Evolutionary conservation across 2,888 invertebrate species (phyloP), one percentile per base, ranked within the genome.

Genomic region (Drosophila paramelanica): DNA sequence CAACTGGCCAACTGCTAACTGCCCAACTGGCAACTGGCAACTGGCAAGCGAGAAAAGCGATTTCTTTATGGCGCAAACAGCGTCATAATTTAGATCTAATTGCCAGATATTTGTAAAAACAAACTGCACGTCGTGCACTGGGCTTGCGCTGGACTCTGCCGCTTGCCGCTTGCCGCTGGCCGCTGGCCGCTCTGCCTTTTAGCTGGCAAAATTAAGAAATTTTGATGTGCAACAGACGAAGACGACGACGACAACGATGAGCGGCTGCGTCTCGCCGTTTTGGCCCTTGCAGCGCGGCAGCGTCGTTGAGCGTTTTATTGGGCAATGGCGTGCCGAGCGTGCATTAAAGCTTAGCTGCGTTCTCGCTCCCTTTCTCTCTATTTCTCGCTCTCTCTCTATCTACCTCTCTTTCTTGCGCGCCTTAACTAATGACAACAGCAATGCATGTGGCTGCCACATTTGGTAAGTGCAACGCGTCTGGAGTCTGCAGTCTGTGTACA

Each of bases 51-150:
- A 64, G 70, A 64, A 73, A 77, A 84, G 74, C 77, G 82, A 87
- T 88, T 84, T 88, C 88, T 90, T 90, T 90, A 89, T 88, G 78
- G 85, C 76, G 67, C 76, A 80, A 89, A 84, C 80, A 77, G 79
- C 82, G 80, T 90, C 86, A 90, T 90, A 90, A 88, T 82, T 90
- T 90, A 85, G 90, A 90, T 90, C 89, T 90, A 90, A 90, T 90
- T 90, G 90, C 78, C 72, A 88, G 90, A 90, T 90, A 89, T 77
- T 77, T 75, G 72, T 67, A 46, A 69, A 67, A 77, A 66, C 68
- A 74, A 73, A 69, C 80, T 71, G 74, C 69, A 70, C 49, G 41
- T 75, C 51, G 56, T 64, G 51, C 47, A 53, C 50, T 55, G 50
- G 53, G 23, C 62, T 42, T 46, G 52, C 33, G 43, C 43, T 45